A percentile compares a stretch with the other conserved stretches of the same genome.
Conservation (phyloP, 2,113 vertebrate species). For the Mixornis gularis region DNA sequence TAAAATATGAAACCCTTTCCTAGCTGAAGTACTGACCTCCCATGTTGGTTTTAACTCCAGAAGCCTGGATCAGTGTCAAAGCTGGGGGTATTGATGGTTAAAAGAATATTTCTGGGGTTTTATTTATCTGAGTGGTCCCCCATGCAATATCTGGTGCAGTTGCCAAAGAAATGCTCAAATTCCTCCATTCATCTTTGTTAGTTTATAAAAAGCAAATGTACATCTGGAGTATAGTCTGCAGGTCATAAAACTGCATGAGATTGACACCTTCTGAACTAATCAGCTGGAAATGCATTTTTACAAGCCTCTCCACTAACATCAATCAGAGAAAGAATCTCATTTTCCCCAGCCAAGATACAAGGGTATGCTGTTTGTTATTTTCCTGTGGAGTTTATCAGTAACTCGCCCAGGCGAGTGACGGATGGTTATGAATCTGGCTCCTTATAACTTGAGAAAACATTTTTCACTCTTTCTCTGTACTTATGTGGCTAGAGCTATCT, state of each 20-base stretch:
- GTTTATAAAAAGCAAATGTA: slow-evolving; percentile 85
- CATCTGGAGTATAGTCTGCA: slow-evolving; percentile 77
- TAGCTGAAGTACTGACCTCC: background rate
- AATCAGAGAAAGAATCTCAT: slow-evolving; percentile 81
- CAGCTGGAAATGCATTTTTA: slow-evolving; percentile 85
- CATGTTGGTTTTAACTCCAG: background rate
- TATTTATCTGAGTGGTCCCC: slow-evolving; percentile 22
- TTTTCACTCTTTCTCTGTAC: slow-evolving; percentile 69
- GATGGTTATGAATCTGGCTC: slow-evolving; percentile 78
- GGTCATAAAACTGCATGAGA: slow-evolving; percentile 79
- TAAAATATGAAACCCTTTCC: background rate
- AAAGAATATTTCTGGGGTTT: background rate
- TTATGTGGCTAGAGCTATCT: slow-evolving; percentile 52
- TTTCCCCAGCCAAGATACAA: slow-evolving; percentile 76
- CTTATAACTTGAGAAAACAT: slow-evolving; percentile 71
- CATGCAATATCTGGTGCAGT: slow-evolving; percentile 53
- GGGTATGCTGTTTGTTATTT: slow-evolving; percentile 74
- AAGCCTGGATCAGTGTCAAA: background rate
- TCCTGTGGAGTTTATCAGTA: slow-evolving; percentile 77
- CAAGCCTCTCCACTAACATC: slow-evolving; percentile 77
- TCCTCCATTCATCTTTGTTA: slow-evolving; percentile 83
- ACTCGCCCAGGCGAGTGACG: slow-evolving; percentile 74
- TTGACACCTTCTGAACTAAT: slow-evolving; percentile 84
- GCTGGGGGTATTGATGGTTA: background rate
- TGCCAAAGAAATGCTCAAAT: slow-evolving; percentile 70